These are phyloP conservation scores for Trilocha varians DNA, from an alignment of 2,888 invertebrate species.

Conservation along the genomic window DNA sequence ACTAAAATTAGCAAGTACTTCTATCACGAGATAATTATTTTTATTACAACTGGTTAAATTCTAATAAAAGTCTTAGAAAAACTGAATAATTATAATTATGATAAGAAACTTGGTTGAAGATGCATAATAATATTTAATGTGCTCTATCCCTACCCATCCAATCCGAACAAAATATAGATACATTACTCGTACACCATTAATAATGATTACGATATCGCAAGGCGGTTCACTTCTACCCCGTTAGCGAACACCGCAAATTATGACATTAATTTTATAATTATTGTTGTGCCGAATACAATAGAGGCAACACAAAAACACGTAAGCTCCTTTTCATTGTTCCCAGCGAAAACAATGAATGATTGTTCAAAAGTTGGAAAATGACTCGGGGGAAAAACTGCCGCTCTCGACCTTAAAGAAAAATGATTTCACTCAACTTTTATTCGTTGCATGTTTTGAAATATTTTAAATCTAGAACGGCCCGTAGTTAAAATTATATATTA, in stretches of 20 bases:
- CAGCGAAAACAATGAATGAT: slow-evolving; percentile 42
- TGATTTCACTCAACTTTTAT: slow-evolving; percentile 1
- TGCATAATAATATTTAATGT: too few relatives aligned
- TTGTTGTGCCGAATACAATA: slow-evolving; percentile 48
- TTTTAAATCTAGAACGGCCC: neutral
- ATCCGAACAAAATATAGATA: neutral
- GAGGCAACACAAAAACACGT: slow-evolving; percentile 42
- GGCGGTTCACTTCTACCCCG: slow-evolving; percentile 34
- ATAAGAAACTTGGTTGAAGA: too few relatives aligned
- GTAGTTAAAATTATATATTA: too few relatives aligned
- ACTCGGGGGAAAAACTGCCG: slow-evolving; percentile 26
- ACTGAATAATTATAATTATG: too few relatives aligned
- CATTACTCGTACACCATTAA: slow-evolving; percentile 36
- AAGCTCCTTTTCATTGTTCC: slow-evolving; percentile 42
- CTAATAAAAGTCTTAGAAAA: too few relatives aligned
- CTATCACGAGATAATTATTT: too few relatives aligned
- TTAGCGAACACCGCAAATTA: slow-evolving; percentile 46
- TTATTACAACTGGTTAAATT: too few relatives aligned
- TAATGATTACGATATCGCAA: slow-evolving; percentile 51
- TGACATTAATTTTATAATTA: slow-evolving; percentile 61
- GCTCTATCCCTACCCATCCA: too few relatives aligned
- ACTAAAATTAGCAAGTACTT: too few relatives aligned
- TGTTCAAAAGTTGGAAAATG: slow-evolving; percentile 35
- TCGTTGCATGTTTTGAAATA: neutral
- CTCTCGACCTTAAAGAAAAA: slow-evolving; percentile 11